Evolutionary conservation across 2,113 vertebrate species (phyloP).

Genomic region (Lamprotornis superbus): DNA sequence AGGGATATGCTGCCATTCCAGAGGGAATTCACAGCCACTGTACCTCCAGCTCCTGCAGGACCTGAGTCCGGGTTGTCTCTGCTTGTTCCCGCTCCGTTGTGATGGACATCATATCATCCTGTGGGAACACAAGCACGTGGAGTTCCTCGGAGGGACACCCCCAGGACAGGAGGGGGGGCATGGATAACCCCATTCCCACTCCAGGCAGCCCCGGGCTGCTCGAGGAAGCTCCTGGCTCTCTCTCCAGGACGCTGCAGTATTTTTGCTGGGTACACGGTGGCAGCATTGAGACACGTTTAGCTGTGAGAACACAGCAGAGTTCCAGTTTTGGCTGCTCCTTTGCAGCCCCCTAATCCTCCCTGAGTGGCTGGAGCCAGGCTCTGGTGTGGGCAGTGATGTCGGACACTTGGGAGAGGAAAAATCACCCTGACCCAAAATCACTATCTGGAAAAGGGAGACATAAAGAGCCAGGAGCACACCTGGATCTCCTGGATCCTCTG

Average conservation of each 20-base stretch:
- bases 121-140: not conserved
- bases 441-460: not conserved
- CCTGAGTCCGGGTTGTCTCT: fast-evolving
- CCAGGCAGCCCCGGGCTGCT: fast-evolving
- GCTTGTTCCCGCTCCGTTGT: not conserved
- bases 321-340: fast-evolving
- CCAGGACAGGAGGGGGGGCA: not conserved
- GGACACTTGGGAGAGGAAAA: not conserved
- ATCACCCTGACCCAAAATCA: not conserved
- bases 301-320: fast-evolving
- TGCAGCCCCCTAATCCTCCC: not conserved
- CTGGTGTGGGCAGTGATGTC: not conserved
- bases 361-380: not conserved
- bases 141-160: not conserved
- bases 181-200: not conserved
- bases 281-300: slow-evolving; percentile 26
- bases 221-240: fast-evolving
- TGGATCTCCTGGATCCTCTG: slow-evolving; percentile 53
- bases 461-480: slow-evolving; percentile 13
- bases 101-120: slow-evolving; percentile 45
- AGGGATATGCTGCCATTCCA: not conserved
- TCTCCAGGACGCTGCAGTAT: not conserved
- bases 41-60: slow-evolving; percentile 63
- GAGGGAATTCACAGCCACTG: fast-evolving
- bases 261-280: slow-evolving; percentile 33